These are phyloP conservation scores for Mus spretus DNA, from an alignment of 2,797 vertebrate genomes.

Conservation along the genomic window DNA sequence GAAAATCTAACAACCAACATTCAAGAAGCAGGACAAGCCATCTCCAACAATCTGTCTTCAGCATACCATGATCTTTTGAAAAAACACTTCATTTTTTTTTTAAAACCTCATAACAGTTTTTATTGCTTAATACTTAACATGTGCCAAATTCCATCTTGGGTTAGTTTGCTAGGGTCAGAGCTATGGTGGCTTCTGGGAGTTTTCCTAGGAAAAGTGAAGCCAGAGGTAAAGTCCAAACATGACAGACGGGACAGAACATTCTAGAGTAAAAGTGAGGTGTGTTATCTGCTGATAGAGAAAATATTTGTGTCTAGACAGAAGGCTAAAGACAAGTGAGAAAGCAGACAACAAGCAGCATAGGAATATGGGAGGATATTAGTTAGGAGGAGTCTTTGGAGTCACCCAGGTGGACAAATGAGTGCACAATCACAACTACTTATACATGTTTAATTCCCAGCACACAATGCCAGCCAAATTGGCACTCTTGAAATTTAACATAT, in stretches of 20 bases:
- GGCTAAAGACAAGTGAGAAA: background rate
- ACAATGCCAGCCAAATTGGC: background rate
- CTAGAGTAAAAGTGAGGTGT: background rate
- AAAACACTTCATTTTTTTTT: constrained; percentile 13
- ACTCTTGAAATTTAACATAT: background rate
- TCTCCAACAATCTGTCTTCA: background rate
- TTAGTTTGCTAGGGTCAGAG: background rate
- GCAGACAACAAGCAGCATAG: background rate
- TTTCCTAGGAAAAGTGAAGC: background rate
- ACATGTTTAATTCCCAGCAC: background rate
- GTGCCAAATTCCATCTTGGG: background rate
- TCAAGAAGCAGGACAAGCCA: background rate
- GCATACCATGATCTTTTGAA: background rate
- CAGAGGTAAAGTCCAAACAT: background rate
- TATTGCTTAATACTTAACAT: background rate
- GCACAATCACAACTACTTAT: background rate
- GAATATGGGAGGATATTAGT: background rate
- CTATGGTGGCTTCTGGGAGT: background rate
- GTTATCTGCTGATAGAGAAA: background rate
- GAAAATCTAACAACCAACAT: background rate
- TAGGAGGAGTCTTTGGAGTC: background rate
- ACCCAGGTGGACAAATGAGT: background rate
- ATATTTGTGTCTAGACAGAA: background rate
- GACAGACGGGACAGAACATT: background rate
- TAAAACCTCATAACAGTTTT: background rate